Evolutionary conservation across 1,140 invertebrate species (phyloP), one percentile per base, ranked within the genome.

Genomic region (Cydia fagiglandana): DNA sequence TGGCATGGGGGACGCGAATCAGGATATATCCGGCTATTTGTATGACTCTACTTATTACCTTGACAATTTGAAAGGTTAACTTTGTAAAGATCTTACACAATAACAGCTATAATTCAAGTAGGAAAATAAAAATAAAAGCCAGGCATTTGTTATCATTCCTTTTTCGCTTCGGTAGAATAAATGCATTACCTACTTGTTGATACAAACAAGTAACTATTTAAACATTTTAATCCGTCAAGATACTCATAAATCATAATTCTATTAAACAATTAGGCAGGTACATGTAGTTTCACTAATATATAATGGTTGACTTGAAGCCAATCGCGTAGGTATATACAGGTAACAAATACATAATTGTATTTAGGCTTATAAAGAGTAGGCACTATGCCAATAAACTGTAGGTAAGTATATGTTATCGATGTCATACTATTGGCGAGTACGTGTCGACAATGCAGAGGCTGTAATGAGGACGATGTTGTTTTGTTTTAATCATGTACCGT

Each of bases 401-500:
- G n/a, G n/a, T n/a, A n/a, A n/a, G n/a, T 34, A 70, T 41, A n/a
- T 70, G 66, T 70, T 70, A 24, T 10, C 38, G 34, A 17, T 38
- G 30, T 41, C 66, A 17, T 17, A 70, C n/a, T 61, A 61, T 17
- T 17, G 17, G n/a, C 20, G 17, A 61, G 56, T n/a, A 38, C 66
- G 17, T 17, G 34, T 70, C n/a, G 38, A 70, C 34, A 70, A 70
- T 70, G n/a, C 66, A 34, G 34, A 34, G n/a, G 24, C 5, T 30
- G 64, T 38, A 70, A 41, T 17, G 66, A 10, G 66, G 66, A 70
- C 66, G 34, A 41, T 2, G 66, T 38, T 70, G 66, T 70, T 70
- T 70, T 70, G 66, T 70, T 70, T 70, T 70, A 70, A 45, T 70
- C 66, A 70, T 70, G 66, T 34, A 17, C 66, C 30, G 66, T 45